These are phyloP conservation scores for Menidia beryllina DNA, from an alignment of 2,113 vertebrate genomes.

Conservation along the genomic window DNA sequence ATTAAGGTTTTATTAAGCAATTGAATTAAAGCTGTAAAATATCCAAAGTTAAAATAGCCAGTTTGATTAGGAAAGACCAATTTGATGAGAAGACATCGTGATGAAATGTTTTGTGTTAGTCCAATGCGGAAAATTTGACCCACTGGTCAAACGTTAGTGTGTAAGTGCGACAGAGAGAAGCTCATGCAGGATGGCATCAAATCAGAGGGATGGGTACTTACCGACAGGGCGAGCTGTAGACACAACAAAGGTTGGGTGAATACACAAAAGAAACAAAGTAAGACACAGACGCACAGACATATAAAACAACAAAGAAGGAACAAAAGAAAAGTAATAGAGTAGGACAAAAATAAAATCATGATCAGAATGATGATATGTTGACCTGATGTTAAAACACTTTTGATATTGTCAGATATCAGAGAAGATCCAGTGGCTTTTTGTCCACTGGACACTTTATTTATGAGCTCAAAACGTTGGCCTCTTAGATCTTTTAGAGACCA, in stretches of 20 bases:
- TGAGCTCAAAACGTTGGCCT: constrained; percentile 9
- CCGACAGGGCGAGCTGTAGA: constrained; percentile 97
- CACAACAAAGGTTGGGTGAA: constrained; percentile 97
- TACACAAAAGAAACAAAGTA: constrained; percentile 85
- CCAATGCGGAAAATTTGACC: constrained; percentile 69
- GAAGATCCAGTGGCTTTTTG: constrained; percentile 53
- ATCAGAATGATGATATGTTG: constrained; percentile 95
- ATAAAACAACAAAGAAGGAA: constrained; percentile 66
- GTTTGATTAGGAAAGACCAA: constrained; percentile 12
- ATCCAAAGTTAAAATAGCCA: neutral
- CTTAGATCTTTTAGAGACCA: constrained; percentile 3
- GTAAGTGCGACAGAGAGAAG: constrained; percentile 62
- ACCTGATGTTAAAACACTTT: constrained; percentile 78
- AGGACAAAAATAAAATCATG: constrained; percentile 86
- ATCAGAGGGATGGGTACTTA: constrained; percentile 97
- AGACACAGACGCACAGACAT: constrained; percentile 73
- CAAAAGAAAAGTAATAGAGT: constrained; percentile 69
- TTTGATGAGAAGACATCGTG: neutral
- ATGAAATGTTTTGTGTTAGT: constrained; percentile 43
- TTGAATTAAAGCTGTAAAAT: constrained; percentile 1
- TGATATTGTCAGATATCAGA: constrained; percentile 73
- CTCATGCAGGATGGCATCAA: constrained; percentile 88
- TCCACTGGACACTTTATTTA: constrained; percentile 14
- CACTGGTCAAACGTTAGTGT: constrained; percentile 62
- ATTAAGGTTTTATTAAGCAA: too few species aligned